Conservation (phyloP, 2,797 vertebrate genomes). For the Pangasius mekongensis region DNA sequence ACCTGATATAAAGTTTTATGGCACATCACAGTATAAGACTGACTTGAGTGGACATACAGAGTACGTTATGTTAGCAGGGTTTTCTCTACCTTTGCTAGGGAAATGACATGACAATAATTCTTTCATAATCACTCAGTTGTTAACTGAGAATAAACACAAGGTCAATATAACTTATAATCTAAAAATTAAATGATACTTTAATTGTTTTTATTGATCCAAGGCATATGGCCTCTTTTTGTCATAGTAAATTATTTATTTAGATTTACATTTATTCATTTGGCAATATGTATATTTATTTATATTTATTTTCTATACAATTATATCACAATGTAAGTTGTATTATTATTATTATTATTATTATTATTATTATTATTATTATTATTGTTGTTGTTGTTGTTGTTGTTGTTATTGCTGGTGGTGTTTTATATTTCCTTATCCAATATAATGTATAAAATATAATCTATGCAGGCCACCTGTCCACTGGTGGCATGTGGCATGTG, state of each 20-base stretch:
- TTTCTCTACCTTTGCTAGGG: background rate
- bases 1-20: background rate
- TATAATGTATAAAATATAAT: background rate
- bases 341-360: background rate
- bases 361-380: background rate
- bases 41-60: background rate
- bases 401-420: background rate
- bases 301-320: too few relatives aligned
- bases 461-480: background rate
- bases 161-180: background rate
- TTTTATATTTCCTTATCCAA: background rate
- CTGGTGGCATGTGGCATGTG: background rate
- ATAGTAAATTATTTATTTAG: background rate
- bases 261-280: background rate
- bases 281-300: background rate
- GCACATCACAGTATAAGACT: background rate
- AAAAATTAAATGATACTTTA: background rate
- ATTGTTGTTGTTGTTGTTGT: background rate
- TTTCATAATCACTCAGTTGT: background rate
- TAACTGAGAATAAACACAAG: background rate
- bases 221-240: background rate
- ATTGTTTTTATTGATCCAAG: background rate
- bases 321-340: background rate
- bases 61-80: background rate
- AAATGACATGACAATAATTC: background rate